Evolutionary conservation across 2,888 invertebrate genomes (phyloP).

Genomic region (Apamea sordens): DNA sequence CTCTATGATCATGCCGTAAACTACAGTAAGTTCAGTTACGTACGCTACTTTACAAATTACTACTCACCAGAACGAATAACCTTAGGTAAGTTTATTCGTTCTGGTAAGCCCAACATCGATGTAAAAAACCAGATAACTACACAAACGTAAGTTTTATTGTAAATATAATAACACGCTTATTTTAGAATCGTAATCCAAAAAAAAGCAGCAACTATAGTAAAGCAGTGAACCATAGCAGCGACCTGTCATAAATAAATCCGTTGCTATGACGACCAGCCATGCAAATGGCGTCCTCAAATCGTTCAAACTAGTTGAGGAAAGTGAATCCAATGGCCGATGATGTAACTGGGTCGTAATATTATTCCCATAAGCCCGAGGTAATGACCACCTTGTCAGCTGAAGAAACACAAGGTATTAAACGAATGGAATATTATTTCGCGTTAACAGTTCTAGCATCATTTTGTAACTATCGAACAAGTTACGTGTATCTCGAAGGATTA

Average conservation of each 20-base stretch:
- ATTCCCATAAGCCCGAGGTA: constrained; percentile 22
- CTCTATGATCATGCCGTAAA: not conserved
- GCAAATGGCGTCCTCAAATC: constrained; percentile 67
- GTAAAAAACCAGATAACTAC: not conserved
- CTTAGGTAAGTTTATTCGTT: not conserved
- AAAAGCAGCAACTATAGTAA: too few species aligned
- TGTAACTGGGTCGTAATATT: constrained; percentile 62
- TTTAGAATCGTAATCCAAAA: not conserved
- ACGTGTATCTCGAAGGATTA: constrained; percentile 2
- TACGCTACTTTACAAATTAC: not conserved
- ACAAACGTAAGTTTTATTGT: not conserved
- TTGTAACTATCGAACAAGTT: not conserved
- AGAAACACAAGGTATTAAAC: not conserved
- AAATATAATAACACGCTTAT: not conserved
- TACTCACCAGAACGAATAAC: not conserved
- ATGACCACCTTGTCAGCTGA: constrained; percentile 15
- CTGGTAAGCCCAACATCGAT: not conserved
- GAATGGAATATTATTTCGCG: not conserved
- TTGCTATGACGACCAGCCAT: constrained; percentile 61
- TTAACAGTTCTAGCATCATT: not conserved
- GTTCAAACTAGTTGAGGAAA: constrained; percentile 65
- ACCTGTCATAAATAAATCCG: constrained; percentile 35
- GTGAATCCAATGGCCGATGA: constrained; percentile 73
- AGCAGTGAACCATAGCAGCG: constrained; percentile 29
- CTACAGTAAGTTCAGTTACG: not conserved